phyloP scores from a whole-genome alignment of 2,888 invertebrate species.

The Pseudococcus longispinus region DNA sequence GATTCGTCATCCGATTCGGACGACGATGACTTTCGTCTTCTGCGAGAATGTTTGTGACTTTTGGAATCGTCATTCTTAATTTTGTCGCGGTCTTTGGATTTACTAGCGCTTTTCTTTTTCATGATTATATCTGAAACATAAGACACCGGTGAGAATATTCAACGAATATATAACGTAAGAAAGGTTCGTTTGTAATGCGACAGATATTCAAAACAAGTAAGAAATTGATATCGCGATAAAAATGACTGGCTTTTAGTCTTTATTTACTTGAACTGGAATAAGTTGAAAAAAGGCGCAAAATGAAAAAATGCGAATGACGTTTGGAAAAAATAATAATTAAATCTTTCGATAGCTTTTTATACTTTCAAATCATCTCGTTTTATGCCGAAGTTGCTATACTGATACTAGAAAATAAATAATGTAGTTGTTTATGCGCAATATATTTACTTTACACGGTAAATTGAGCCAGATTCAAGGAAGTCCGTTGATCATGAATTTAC shows the following conservation, averaged over 20 bases:
- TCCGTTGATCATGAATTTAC: neutral
- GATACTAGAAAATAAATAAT: neutral
- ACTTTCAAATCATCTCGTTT: neutral
- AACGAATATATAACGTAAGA: neutral
- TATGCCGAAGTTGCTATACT: neutral
- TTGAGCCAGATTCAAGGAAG: neutral
- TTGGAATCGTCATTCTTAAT: conserved; percentile 48
- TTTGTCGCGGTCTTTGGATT: conserved; percentile 54
- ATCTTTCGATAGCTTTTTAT: neutral
- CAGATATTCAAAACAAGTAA: neutral
- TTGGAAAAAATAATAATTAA: neutral
- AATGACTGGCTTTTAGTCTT: neutral
- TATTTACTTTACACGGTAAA: neutral
- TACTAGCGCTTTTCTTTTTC: conserved; percentile 50
- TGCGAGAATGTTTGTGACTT: conserved; percentile 48
- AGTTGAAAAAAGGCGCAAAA: neutral
- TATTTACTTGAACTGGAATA: neutral
- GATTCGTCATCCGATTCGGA: conserved; percentile 42
- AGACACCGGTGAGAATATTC: neutral
- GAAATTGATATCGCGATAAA: neutral
- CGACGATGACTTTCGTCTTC: conserved; percentile 48
- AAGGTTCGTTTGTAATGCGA: neutral
- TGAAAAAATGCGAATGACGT: neutral
- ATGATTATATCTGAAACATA: neutral
- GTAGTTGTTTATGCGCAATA: conserved; percentile 6